Evolutionary conservation across 2,113 vertebrate species (phyloP).

Genomic region (Tachycineta bicolor): DNA sequence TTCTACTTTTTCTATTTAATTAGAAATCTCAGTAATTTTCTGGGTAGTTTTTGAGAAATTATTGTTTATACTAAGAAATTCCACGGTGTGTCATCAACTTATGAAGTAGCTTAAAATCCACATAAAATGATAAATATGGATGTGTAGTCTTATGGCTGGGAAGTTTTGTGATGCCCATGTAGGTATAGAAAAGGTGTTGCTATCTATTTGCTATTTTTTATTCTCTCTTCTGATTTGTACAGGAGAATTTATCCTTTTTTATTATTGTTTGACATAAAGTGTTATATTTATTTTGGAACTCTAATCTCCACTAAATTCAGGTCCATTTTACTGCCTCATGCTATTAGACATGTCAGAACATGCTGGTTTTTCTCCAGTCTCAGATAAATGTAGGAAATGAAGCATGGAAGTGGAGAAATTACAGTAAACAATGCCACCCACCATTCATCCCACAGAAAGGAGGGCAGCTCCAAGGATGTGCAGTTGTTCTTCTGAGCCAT

Average conservation of each 20-base stretch:
- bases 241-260: conserved; percentile 77
- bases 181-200: conserved; percentile 71
- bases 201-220: conserved; percentile 77
- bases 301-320: conserved; percentile 57
- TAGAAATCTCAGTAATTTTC: conserved; percentile 24
- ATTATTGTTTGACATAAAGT: conserved; percentile 72
- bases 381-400: conserved; percentile 67
- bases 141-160: not conserved
- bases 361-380: conserved; percentile 70
- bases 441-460: conserved; percentile 47
- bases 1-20: not conserved
- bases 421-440: conserved; percentile 5
- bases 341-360: conserved; percentile 58
- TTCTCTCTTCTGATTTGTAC: conserved; percentile 83
- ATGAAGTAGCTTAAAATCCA: not conserved
- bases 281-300: conserved; percentile 79
- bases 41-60: not conserved
- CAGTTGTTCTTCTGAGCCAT: conserved; percentile 58
- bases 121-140: conserved; percentile 9
- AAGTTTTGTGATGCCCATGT: conserved; percentile 69
- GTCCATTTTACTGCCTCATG: conserved; percentile 72
- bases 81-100: not conserved
- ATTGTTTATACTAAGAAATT: conserved; percentile 12
- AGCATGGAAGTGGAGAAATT: conserved; percentile 70
- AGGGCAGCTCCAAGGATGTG: conserved; percentile 45